These are phyloP conservation scores for Lasiurus cinereus DNA, from an alignment of 2,113 vertebrate species.

Conservation along the genomic window DNA sequence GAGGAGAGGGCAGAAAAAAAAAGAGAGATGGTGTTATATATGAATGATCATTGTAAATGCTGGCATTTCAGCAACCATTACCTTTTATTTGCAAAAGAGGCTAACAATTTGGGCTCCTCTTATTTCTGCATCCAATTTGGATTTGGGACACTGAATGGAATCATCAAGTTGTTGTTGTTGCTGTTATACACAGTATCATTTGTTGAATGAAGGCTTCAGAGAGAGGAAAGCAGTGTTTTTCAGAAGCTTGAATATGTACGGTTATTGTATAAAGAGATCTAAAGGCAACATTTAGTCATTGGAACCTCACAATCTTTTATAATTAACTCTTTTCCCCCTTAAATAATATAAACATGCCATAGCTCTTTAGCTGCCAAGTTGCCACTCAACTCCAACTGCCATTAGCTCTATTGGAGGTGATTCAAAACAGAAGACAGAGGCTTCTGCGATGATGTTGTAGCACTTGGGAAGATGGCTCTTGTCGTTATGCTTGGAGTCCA, in stretches of 20 bases:
- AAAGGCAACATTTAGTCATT: not conserved
- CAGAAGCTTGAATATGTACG: not conserved
- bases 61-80: not conserved
- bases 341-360: not conserved
- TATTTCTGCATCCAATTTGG: not conserved
- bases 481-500: not conserved
- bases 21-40: not conserved
- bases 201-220: not conserved
- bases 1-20: not conserved
- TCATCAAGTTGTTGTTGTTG: not conserved
- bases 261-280: not conserved
- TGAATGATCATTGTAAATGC: not conserved
- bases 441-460: not conserved
- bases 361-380: not conserved
- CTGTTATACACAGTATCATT: not conserved
- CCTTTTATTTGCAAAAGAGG: not conserved
- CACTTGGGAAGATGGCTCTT: not conserved
- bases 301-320: not conserved
- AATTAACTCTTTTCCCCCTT: not conserved
- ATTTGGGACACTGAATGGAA: not conserved
- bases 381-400: not conserved
- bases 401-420: not conserved
- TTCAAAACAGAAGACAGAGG: not conserved
- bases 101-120: not conserved
- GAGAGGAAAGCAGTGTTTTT: not conserved